Percentiles rank a stretch among this genome's conserved stretches.
Evolutionary conservation across 2,113 vertebrate species (phyloP).

Genomic region (Petromus typicus): DNA sequence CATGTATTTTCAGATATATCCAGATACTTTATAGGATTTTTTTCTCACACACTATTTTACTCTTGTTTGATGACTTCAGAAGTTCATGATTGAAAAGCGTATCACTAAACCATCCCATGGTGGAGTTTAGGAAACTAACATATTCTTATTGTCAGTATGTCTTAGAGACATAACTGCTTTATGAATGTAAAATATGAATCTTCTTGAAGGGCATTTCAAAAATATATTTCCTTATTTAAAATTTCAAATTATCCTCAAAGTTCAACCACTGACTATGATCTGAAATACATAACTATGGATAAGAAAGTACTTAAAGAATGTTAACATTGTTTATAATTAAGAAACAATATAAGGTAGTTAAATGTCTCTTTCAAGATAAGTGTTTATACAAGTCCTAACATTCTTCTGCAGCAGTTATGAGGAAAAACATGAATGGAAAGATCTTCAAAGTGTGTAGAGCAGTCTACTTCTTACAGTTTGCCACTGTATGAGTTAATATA

Average conservation of each 20-base stretch:
- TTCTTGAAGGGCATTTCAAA: not conserved
- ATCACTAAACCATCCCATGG: not conserved
- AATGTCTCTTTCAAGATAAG: not conserved
- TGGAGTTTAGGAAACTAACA: not conserved
- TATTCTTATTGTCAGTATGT: not conserved
- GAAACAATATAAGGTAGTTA: not conserved
- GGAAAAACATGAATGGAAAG: not conserved
- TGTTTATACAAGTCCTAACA: not conserved
- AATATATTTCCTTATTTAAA: slow-evolving; percentile 23
- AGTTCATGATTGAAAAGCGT: not conserved
- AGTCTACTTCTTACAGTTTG: not conserved
- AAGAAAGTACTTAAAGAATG: not conserved
- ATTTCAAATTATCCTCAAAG: not conserved
- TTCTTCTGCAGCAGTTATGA: not conserved
- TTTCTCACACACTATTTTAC: not conserved
- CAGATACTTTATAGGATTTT: not conserved
- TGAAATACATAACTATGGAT: not conserved
- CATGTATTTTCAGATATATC: not conserved
- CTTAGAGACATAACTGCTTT: not conserved
- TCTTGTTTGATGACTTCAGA: not conserved
- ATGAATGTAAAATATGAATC: not conserved
- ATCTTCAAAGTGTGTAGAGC: not conserved
- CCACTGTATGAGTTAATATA: not conserved
- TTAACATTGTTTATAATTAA: not conserved
- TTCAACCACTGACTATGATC: not conserved